Evolutionary conservation across 2,797 vertebrate genomes (phyloP), one percentile per base, ranked within the genome.

Genomic region (Epinephelus coioides): DNA sequence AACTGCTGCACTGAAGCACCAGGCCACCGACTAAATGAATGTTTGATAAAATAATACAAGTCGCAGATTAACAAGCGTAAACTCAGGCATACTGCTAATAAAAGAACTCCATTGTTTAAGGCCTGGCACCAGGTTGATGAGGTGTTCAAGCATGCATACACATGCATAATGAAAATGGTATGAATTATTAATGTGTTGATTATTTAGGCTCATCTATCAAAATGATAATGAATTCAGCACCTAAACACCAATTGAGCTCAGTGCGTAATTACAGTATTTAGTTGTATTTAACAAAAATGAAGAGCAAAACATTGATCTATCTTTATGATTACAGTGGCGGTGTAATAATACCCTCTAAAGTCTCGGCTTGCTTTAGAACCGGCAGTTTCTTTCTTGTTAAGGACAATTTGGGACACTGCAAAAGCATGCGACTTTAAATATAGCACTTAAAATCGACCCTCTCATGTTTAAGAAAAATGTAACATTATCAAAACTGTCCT

Each of bases 101-200:
- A 99, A 97, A 96, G 94, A 94, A 96, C 91, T 95, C 97, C 95
- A 97, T 99, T 99, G 98, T 99, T 98, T 98, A 97, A 97, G 95
- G 96, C 95, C 95, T 96, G 97, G 97, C 97, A 97, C 95, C 96
- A 96, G 97, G 97, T 96, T 98, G 97, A 98, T 98, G 97, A 97
- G 97, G 97, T 97, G 96, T 96, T 97, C 97, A 97, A 96, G 97
- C 97, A 97, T 96, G 96, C 97, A 97, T 92, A 96, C 96, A 96
- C 97, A 98, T 97, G 97, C 98, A 99, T 99, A 99, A 99, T 99
- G 97, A 97, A 98, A 97, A 97, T 93, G 90, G 90, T 94, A 98
- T 99, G 98, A 98, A 99, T 99, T 99, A 99, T 99, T 99, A 99
- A 99, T 99, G 97, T 96, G 95, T 96, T 98, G 97, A 97, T 99